Conservation (phyloP, 2,888 invertebrate genomes). For the Hypolimnas misippus region DNA sequence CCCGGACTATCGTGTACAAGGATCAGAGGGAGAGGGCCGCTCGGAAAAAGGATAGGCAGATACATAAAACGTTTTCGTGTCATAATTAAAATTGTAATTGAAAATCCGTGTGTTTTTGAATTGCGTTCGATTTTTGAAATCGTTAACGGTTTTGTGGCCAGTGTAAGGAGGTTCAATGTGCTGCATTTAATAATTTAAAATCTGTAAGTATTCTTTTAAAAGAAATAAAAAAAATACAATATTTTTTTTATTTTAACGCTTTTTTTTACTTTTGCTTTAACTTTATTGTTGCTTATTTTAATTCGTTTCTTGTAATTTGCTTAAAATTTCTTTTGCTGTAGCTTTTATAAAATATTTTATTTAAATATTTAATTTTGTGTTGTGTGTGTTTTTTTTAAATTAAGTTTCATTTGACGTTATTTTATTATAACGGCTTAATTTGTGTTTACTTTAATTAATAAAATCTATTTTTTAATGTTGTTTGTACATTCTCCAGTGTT, state of each 20-base stretch:
- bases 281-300: neutral
- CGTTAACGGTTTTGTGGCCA: conserved; percentile 2
- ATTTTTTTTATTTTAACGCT: neutral
- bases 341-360: no score
- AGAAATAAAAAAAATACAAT: no score
- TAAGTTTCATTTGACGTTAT: no score
- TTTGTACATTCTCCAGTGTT: no score
- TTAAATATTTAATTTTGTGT: no score
- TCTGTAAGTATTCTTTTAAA: conserved; percentile 1
- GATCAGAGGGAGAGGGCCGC: conserved; percentile 50
- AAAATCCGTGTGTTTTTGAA: conserved; percentile 24
- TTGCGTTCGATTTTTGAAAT: conserved; percentile 26
- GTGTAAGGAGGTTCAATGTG: neutral
- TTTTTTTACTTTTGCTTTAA: neutral
- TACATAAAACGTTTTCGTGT: conserved; percentile 35
- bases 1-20: conserved; percentile 49
- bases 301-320: no score
- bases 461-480: no score
- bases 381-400: no score
- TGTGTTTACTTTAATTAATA: no score
- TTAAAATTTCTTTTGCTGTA: no score
- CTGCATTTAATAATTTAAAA: conserved; percentile 1
- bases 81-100: conserved; percentile 36
- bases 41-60: conserved; percentile 38
- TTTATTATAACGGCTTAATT: no score